phyloP scores from a whole-genome alignment of 2,797 vertebrate species.

The Cirrhinus mrigala region DNA sequence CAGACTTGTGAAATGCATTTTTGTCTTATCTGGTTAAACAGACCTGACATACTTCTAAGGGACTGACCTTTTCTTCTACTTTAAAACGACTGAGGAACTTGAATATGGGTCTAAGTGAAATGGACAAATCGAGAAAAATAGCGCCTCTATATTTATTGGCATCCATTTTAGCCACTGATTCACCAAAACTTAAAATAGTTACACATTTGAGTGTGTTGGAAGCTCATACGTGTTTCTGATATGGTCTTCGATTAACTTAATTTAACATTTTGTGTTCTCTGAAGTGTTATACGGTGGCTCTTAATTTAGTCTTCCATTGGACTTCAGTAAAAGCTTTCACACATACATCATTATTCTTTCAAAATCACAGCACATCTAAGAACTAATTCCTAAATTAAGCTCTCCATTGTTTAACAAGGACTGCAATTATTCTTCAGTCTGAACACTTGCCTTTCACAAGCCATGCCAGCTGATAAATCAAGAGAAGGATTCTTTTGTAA shows the following conservation, averaged over 20 bases:
- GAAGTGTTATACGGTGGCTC: background rate
- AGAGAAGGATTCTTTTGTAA: slow-evolving; percentile 63
- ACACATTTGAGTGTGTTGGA: background rate
- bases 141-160: background rate
- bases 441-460: slow-evolving; percentile 65
- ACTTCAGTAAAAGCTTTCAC: background rate
- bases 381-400: slow-evolving; percentile 8
- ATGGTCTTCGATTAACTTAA: background rate
- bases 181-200: background rate
- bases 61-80: background rate
- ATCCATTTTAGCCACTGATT: background rate
- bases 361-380: background rate
- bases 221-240: background rate
- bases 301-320: background rate
- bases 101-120: background rate
- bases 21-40: background rate
- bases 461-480: slow-evolving; percentile 53
- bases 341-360: slow-evolving; percentile 9
- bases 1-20: background rate
- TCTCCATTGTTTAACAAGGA: slow-evolving; percentile 50
- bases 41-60: background rate
- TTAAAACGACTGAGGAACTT: background rate
- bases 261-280: background rate
- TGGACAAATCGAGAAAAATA: background rate
- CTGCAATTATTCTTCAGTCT: slow-evolving; percentile 55